Evolutionary conservation across 92 coral and sea anemone species (phyloP).

Genomic region (Meandrina meandrites): DNA sequence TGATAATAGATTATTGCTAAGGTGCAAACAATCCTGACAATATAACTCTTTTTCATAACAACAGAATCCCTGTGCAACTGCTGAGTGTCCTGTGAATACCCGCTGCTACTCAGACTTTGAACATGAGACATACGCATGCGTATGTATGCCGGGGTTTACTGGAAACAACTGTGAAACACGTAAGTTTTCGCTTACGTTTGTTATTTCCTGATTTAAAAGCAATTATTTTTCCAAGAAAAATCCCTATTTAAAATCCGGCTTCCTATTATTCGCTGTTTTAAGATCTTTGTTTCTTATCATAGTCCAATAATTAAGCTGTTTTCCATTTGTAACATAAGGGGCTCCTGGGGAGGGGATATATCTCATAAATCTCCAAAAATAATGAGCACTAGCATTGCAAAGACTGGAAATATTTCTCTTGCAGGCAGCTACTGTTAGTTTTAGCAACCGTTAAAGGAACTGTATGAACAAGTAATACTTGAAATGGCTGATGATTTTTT

Average conservation of each 20-base stretch:
- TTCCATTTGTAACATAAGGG: no score
- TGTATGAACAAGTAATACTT: no score
- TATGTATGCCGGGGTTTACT: not conserved
- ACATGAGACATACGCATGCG: not conserved
- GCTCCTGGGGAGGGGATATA: no score
- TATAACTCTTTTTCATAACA: not conserved
- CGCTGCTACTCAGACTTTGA: constrained; percentile 5
- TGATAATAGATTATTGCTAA: not conserved
- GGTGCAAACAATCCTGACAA: not conserved
- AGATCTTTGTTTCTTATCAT: no score
- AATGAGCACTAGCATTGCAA: no score
- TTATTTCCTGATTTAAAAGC: not conserved
- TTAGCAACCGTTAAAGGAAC: no score
- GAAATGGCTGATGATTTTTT: no score
- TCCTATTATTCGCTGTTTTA: no score
- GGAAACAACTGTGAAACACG: not conserved
- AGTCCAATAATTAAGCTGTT: no score
- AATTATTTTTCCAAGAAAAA: not conserved
- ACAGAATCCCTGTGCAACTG: constrained; percentile 26
- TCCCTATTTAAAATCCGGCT: not conserved
- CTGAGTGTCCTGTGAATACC: not conserved
- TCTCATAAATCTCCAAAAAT: no score
- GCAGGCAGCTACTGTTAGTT: no score
- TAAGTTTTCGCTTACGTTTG: not conserved
- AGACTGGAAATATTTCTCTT: no score